Evolutionary conservation across 2,797 vertebrate species (phyloP).

Genomic region (Manis pentadactyla): DNA sequence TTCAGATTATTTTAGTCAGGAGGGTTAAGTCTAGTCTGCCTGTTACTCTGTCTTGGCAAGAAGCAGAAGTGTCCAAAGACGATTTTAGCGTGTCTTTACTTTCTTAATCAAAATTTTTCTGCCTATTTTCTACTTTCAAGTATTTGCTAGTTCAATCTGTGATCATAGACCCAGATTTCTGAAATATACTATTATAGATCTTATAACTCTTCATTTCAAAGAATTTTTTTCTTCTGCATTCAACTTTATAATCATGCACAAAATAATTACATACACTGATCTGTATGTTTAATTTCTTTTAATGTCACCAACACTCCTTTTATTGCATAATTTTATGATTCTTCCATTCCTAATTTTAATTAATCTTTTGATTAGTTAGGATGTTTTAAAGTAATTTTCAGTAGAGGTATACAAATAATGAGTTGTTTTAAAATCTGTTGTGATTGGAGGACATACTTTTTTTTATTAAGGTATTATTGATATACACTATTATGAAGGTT

Average conservation of each 20-base stretch:
- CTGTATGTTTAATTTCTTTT: background rate
- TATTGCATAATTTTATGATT: background rate
- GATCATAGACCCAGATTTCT: background rate
- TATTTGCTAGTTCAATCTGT: background rate
- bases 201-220: background rate
- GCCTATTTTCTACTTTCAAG: background rate
- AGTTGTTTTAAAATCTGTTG: background rate
- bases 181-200: background rate
- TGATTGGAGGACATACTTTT: background rate
- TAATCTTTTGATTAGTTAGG: background rate
- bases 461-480: no score
- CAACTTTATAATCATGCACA: background rate
- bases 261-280: background rate
- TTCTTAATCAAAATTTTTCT: background rate
- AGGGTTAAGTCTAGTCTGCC: background rate
- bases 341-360: constrained; percentile 1
- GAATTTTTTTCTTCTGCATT: background rate
- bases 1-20: background rate
- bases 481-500: no score
- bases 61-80: background rate
- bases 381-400: constrained; percentile 40
- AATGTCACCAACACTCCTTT: background rate
- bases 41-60: background rate
- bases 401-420: background rate
- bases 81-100: background rate